phyloP scores from a whole-genome alignment of 2,113 vertebrate species.

The Alligator sinensis region DNA sequence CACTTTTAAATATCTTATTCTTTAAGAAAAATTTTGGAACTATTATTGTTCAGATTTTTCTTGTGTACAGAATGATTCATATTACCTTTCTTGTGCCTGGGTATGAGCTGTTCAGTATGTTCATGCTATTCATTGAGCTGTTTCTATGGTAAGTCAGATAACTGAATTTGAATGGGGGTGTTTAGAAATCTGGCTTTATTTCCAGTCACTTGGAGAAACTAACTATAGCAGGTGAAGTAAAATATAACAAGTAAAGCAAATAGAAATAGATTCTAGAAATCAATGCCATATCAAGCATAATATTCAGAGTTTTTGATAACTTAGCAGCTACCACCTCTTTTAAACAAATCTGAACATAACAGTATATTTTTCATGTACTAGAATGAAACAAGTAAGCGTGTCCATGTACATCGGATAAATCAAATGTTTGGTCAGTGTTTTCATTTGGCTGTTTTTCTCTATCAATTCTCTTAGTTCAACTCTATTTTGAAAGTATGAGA shows the following conservation, averaged over 20 bases:
- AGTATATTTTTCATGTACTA: background rate
- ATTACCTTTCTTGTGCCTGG: background rate
- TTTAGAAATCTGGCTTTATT: constrained; percentile 29
- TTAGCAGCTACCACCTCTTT: background rate
- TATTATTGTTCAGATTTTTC: background rate
- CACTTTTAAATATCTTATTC: background rate
- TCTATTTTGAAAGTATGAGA: background rate
- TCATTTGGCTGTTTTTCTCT: constrained; percentile 1
- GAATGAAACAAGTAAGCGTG: background rate
- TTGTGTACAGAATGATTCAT: background rate
- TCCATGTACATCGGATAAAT: constrained; percentile 1
- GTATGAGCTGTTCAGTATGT: background rate
- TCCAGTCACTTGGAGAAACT: background rate
- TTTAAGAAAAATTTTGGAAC: background rate
- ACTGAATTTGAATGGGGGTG: background rate
- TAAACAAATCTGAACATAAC: background rate
- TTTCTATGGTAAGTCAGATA: background rate
- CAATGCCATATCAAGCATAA: background rate
- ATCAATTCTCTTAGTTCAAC: background rate
- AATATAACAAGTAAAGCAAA: background rate
- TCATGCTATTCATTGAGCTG: background rate
- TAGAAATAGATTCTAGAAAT: background rate
- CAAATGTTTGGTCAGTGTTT: constrained; percentile 30
- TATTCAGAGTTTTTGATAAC: background rate
- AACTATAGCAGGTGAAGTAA: background rate